Evolutionary conservation across 2,113 vertebrate species (phyloP), one percentile per base, ranked within the genome.

Genomic region (Tragelaphus scriptus): DNA sequence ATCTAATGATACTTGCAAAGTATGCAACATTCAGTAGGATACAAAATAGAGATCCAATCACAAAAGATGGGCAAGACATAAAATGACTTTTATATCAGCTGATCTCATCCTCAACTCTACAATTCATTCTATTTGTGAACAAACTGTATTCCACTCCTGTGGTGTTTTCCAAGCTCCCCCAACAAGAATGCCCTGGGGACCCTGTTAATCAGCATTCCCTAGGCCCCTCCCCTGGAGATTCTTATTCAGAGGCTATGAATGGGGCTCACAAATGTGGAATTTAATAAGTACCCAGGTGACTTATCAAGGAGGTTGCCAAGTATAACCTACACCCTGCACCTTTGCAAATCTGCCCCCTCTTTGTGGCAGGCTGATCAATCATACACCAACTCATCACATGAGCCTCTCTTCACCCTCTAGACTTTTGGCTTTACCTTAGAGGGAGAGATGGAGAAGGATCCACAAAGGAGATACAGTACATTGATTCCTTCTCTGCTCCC

Each of bases 261-360:
- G 12, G 40, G 49, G 55, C 6, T 40, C 91, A 85, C 3, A 21
- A 75, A 40, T 44, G 16, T 36, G 21, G 55, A 77, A 88, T 89
- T 93, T 91, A 97, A 92, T 94, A 90, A 95, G 79, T 30, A 86
- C 53, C 68, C 68, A 58, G 55, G 13, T 40, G 82, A 51, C 17
- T 47, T 88, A 85, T 12, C 36, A 86, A 28, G 32, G 68, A 97
- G 16, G 14, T 28, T 86, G n/a, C 71, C 91, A 85, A 84, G 40
- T 49, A 36, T n/a, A 90, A 81, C 16, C 23, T 51, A 85, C 8
- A 16, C 3, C 9, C 12, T 47, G 4, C 11, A 19, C 10, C 81
- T 96, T 47, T 87, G 30, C 56, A 97, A 85, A 94, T 49, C 40
- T 81, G 51, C 40, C 40, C 53, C 68, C 25, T 75, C 68, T 93